These are phyloP conservation scores for Chesias legatella DNA, from an alignment of 2,888 invertebrate genomes.

Conservation along the genomic window DNA sequence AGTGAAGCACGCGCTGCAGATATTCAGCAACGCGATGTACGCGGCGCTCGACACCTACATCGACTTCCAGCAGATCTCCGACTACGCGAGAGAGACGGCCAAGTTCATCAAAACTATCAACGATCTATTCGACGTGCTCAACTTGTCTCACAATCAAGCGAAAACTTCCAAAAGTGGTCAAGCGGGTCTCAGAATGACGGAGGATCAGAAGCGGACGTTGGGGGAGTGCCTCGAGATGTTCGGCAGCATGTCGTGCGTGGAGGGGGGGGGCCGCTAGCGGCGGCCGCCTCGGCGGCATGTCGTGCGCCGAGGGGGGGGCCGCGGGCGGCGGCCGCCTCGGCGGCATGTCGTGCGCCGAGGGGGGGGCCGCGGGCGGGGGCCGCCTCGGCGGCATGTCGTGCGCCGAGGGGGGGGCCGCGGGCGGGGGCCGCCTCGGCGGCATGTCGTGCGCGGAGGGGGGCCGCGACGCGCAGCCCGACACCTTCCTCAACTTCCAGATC, in stretches of 20 bases:
- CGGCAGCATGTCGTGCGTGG: slow-evolving; percentile 30
- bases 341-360: slow-evolving; percentile 31
- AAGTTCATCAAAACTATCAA: slow-evolving; percentile 29
- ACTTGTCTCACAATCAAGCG: slow-evolving; percentile 14
- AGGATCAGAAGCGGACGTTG: slow-evolving; percentile 27
- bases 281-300: too few species aligned
- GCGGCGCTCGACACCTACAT: slow-evolving; percentile 27
- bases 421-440: slow-evolving; percentile 30
- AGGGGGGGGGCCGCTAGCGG: too few species aligned
- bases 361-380: too few species aligned
- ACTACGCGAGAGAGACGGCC: slow-evolving; percentile 25
- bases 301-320: slow-evolving; percentile 28
- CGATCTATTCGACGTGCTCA: slow-evolving; percentile 30
- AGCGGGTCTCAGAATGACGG: slow-evolving; percentile 29
- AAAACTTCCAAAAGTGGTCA: slow-evolving; percentile 18
- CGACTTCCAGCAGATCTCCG: slow-evolving; percentile 23
- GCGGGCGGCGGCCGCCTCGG: slow-evolving; percentile 30
- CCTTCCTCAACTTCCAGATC: slow-evolving; percentile 33
- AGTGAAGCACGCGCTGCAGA: slow-evolving; percentile 25
- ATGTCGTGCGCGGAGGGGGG: slow-evolving; percentile 30
- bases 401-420: slow-evolving; percentile 28
- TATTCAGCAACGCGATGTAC: slow-evolving; percentile 31
- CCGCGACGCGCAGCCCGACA: slow-evolving; percentile 30
- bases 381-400: slow-evolving; percentile 26
- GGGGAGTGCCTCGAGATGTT: slow-evolving; percentile 31